Evolutionary conservation across 2,113 vertebrate genomes (phyloP), one percentile per base, ranked within the genome.

Genomic region (Martes martes): DNA sequence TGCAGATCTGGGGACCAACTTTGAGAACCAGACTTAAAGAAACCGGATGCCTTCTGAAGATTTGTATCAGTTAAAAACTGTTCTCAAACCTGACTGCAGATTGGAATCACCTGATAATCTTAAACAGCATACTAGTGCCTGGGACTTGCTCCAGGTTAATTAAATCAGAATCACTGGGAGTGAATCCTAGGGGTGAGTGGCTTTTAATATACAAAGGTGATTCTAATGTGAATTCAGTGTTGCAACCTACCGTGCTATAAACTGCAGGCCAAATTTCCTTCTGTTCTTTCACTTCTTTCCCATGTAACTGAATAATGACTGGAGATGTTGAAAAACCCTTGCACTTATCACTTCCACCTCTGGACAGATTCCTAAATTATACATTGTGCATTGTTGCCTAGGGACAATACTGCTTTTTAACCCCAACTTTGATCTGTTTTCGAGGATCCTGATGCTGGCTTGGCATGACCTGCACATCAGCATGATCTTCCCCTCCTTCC

Each of bases 141-240:
- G 59, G 74, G 14, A 92, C 23, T 57, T 96, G 59, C 45, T 96
- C 50, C 45, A 90, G 50, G 92, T 94, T 88, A 95, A 94, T 81
- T 92, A 97, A 85, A 50, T 89, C 83, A 89, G 57, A 94, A 92
- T 90, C 42, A 80, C 21, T 86, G 47, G 52, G 57, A 55, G 52
- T 96, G 47, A 78, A 86, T 45, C 36, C 50, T 71, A 86, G n/a
- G 23, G 7, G 57, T 84, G 18, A 28, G 2, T 61, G 6, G 85
- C 23, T 69, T 91, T 74, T 94, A 83, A 71, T 94, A 95, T 79
- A 50, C 73, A 63, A 33, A 63, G 45, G 74, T 95, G 57, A 89
- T 89, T 85, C 57, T 81, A 85, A 50, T 45, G 42, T 74, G 45
- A 92, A 82, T 78, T 81, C 76, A 89, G 10, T 82, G 73, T 85